Base-by-base conservation (phyloP, 2,113 vertebrate species). In the Microtus richardsoni region DNA sequence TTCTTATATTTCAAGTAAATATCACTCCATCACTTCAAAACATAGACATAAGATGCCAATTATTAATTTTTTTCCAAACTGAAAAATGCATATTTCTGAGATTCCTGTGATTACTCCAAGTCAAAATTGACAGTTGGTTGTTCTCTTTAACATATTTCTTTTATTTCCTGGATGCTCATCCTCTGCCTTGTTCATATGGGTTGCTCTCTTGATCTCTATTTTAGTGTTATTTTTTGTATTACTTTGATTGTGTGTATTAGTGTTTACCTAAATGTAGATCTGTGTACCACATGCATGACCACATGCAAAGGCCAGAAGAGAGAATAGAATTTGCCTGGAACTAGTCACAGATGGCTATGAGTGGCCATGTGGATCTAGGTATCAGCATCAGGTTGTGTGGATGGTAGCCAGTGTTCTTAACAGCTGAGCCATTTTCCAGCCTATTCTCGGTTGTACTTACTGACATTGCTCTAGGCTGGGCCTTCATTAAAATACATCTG, bases 1-100 rank as follows among this genome's bases (percentile, higher is more conserved):
- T 28, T 96, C 13, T 95, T 62, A 73, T 77, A n/a, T 95, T 83
- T 95, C 33, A 77, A 5, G 47, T 47, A n/a, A 60, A 26, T 68
- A 2, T 58, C 33, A 12, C 0, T 82, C 26, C 11, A 13, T 90
- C 17, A 78, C 11, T 94, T 92, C 30, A 68, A 77, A 62, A 82
- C 47, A 33, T 14, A 78, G 10, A 44, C 26, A 36, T 16, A 22
- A 66, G 28, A 44, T 82, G 30, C 3, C 36, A 92, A 77, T 83
- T 12, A 75, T 22, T 83, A 7, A 16, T 87, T 94, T 79, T 12
- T 17, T 62, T 83, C 8, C 19, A 22, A n/a, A 28, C 1, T 79
- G 39, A 52, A 77, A 39, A 5, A 44, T 73, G 4, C 39, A 19
- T 73, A 44, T 87, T 77, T 92, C 36, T 54, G 36, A 77, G 52